phyloP scores from a whole-genome alignment of 2,113 vertebrate genomes.

The Gallinago jamesoni region DNA sequence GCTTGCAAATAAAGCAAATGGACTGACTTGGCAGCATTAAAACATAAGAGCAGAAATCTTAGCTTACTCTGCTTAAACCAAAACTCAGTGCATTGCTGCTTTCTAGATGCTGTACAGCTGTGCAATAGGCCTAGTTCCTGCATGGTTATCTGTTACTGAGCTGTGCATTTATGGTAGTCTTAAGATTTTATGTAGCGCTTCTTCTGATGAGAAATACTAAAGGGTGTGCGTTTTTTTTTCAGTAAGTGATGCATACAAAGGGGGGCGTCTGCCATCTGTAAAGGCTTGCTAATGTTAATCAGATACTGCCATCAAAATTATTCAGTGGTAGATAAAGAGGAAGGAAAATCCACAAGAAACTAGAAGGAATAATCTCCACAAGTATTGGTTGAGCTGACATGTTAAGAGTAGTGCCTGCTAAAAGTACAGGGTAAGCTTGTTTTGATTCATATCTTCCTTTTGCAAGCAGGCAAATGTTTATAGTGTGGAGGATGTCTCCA shows the following conservation, averaged over 20 bases:
- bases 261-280: background rate
- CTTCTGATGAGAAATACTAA: background rate
- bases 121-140: background rate
- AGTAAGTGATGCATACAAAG: background rate
- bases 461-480: background rate
- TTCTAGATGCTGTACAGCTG: background rate
- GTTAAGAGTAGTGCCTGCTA: background rate
- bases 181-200: background rate
- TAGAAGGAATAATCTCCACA: background rate
- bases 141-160: background rate
- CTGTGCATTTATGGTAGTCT: background rate
- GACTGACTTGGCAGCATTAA: background rate
- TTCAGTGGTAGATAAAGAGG: background rate
- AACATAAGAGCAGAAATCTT: background rate
- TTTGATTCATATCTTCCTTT: background rate
- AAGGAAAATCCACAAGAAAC: background rate
- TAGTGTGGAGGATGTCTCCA: background rate
- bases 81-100: background rate
- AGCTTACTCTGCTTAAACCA: background rate
- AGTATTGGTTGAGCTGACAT: background rate
- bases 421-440: conserved; percentile 35
- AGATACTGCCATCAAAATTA: background rate
- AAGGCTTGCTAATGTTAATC: background rate
- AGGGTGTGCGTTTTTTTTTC: background rate
- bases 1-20: background rate